phyloP scores from a whole-genome alignment of 2,113 vertebrate species.

The Dendropsophus ebraccatus region DNA sequence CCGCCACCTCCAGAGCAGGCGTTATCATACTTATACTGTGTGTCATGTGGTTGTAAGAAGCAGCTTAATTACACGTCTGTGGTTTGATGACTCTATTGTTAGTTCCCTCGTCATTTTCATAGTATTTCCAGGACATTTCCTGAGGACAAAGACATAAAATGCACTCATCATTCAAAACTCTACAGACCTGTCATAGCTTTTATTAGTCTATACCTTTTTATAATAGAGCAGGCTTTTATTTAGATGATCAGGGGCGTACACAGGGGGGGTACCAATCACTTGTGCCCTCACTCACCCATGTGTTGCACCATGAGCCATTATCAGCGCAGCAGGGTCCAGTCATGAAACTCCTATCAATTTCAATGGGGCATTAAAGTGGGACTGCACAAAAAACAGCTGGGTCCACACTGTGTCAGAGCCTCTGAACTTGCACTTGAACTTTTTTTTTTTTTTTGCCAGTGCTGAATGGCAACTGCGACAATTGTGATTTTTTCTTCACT shows the following conservation, averaged over 20 bases:
- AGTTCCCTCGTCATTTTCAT: constrained; percentile 20
- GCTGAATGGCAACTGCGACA: no score
- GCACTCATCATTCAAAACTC: background rate
- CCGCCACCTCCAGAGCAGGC: background rate
- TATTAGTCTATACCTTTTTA: background rate
- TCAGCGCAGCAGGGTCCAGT: no score
- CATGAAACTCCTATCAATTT: no score
- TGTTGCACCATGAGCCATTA: no score
- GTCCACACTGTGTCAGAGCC: no score
- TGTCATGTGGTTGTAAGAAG: background rate
- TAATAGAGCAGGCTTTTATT: background rate
- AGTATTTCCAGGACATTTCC: constrained; percentile 19
- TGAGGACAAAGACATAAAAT: background rate
- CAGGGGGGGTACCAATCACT: no score
- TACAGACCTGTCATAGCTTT: constrained; percentile 9
- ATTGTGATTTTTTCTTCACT: no score
- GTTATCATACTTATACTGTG: background rate
- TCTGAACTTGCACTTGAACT: no score
- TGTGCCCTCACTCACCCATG: no score
- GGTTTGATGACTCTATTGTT: background rate
- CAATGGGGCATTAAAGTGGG: no score
- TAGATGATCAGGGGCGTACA: background rate
- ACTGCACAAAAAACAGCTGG: no score
- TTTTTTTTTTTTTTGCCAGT: no score
- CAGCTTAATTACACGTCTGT: constrained; percentile 1